Percentiles rank a stretch among this genome's conserved stretches.
Conservation (phyloP, 2,888 invertebrate genomes). For the Adelphocoris suturalis region DNA sequence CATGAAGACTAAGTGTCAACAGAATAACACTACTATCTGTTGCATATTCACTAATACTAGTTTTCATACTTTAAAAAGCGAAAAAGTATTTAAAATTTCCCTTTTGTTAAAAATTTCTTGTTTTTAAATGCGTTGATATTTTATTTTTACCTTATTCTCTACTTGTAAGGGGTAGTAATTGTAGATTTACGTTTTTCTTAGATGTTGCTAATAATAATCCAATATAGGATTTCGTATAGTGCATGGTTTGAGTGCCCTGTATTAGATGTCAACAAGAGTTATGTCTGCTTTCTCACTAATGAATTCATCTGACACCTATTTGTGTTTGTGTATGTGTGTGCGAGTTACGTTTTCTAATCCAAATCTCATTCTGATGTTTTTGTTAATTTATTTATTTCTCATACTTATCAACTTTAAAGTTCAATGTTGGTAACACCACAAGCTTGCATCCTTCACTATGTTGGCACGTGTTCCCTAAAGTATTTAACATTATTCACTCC, state of each 20-base stretch:
- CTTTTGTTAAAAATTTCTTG: conserved; percentile 12
- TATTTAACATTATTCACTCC: too few relatives aligned
- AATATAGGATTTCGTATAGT: neutral
- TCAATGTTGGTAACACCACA: too few relatives aligned
- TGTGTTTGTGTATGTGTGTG: too few relatives aligned
- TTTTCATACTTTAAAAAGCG: neutral
- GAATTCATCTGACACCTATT: too few relatives aligned
- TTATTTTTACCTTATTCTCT: neutral
- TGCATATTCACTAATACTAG: conserved; percentile 41
- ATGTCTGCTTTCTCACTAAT: too few relatives aligned
- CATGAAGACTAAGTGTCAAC: conserved; percentile 69
- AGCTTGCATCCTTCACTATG: too few relatives aligned
- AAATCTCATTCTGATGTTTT: too few relatives aligned
- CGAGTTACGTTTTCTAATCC: too few relatives aligned
- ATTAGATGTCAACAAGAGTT: too few relatives aligned
- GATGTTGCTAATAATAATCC: neutral
- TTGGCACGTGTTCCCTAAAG: too few relatives aligned
- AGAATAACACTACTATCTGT: conserved; percentile 62
- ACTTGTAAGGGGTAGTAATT: neutral
- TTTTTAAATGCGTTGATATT: neutral
- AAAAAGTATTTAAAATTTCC: neutral
- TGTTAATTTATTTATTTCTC: too few relatives aligned
- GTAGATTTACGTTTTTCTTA: neutral
- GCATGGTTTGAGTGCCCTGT: neutral
- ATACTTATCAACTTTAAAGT: too few relatives aligned